Evolutionary conservation across 2,888 invertebrate species (phyloP).

Genomic region (Paralinhomoeus sp.): DNA sequence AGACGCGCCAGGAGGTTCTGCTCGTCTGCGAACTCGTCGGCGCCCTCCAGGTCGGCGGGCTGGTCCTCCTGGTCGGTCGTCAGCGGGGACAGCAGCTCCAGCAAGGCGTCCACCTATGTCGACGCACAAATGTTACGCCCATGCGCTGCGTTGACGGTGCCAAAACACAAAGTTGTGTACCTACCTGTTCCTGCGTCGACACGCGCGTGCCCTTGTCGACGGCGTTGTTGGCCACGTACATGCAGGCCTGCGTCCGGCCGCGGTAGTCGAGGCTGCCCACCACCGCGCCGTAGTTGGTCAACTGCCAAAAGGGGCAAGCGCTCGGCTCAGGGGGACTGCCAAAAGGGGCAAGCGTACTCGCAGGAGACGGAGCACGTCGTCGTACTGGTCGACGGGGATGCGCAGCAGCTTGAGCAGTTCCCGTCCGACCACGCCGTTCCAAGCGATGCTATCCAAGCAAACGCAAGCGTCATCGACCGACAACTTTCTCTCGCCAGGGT

Average conservation of each 20-base stretch:
- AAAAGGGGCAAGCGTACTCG: too few species aligned
- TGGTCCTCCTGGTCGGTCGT: slow-evolving; percentile 62
- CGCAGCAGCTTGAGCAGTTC: slow-evolving; percentile 76
- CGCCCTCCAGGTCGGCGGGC: slow-evolving; percentile 23
- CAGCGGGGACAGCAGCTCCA: slow-evolving; percentile 57
- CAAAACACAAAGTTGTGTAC: too few species aligned
- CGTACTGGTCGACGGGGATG: slow-evolving; percentile 80
- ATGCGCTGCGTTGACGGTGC: too few species aligned
- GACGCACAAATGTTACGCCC: too few species aligned
- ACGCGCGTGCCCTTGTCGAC: slow-evolving; percentile 61
- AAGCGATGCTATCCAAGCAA: slow-evolving; percentile 54
- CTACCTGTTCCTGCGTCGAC: slow-evolving; percentile 66
- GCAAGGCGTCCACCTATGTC: slow-evolving; percentile 44
- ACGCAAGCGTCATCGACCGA: too few species aligned
- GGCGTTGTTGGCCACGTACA: slow-evolving; percentile 66
- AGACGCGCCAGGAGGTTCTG: slow-evolving; percentile 59
- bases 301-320: too few species aligned
- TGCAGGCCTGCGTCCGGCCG: slow-evolving; percentile 53
- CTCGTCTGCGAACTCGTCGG: slow-evolving; percentile 78
- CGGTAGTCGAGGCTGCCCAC: slow-evolving; percentile 65
- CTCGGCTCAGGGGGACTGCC: too few species aligned
- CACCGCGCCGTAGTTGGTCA: slow-evolving; percentile 63
- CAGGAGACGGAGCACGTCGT: slow-evolving; percentile 57
- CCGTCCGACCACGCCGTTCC: slow-evolving; percentile 59
- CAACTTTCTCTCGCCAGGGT: too few species aligned